Percentiles rank a stretch among this genome's conserved stretches.
Conservation (phyloP, 2,113 vertebrate genomes). For the Pseudopodoces humilis region DNA sequence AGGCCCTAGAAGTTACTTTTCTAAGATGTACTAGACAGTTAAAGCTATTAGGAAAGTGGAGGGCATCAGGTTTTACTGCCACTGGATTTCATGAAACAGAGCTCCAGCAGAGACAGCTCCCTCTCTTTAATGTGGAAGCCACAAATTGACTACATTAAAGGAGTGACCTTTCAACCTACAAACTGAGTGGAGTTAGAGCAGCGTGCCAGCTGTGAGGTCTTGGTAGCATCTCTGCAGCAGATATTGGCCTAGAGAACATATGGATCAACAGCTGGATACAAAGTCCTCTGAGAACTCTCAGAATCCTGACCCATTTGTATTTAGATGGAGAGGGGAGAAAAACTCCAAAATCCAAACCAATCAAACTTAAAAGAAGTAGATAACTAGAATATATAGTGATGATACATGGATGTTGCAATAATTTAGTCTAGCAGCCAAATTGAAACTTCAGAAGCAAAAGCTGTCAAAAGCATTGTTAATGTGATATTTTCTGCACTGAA, state of each 20-base stretch:
- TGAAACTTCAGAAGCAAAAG: slow-evolving; percentile 26
- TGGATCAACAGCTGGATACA: slow-evolving; percentile 48
- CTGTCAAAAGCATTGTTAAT: not conserved
- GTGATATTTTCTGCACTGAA: not conserved
- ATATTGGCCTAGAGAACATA: slow-evolving; percentile 30
- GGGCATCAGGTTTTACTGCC: slow-evolving; percentile 11
- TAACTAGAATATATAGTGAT: not conserved
- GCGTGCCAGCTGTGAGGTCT: slow-evolving; percentile 35
- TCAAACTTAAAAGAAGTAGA: not conserved
- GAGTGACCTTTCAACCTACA: slow-evolving; percentile 47
- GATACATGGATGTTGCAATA: not conserved
- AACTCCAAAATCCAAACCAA: not conserved
- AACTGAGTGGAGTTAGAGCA: slow-evolving; percentile 13
- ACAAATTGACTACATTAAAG: slow-evolving; percentile 34
- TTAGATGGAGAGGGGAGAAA: not conserved
- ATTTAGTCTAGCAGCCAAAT: not conserved
- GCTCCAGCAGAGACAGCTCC: slow-evolving; percentile 26
- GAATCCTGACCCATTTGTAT: slow-evolving; percentile 25
- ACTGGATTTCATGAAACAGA: slow-evolving; percentile 16
- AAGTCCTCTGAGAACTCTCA: slow-evolving; percentile 19
- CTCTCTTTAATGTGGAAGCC: slow-evolving; percentile 2
- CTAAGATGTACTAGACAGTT: not conserved
- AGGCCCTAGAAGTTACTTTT: not conserved
- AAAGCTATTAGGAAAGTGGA: not conserved
- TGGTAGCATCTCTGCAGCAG: slow-evolving; percentile 45